Base-by-base conservation (phyloP, 2,888 invertebrate species). In the Cryptus viduatorius region DNA sequence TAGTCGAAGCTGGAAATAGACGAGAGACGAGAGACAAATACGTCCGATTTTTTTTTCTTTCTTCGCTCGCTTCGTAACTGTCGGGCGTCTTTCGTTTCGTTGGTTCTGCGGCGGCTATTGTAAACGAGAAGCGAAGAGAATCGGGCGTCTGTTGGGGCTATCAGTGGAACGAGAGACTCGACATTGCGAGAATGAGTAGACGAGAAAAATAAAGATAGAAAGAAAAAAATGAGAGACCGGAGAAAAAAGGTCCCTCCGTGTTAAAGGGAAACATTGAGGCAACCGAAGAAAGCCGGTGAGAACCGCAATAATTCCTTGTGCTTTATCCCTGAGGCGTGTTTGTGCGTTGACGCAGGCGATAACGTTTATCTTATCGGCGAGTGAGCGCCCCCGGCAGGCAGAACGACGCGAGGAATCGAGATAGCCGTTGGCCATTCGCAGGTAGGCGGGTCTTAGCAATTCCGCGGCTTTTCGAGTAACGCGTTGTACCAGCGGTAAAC, bases 351-450 rank as follows among this genome's bases (percentile, higher is more conserved):
- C 68, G 72, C 75, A 64, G 37, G 44, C 80, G 89, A 88, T 89
- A 89, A 88, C 81, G 77, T 80, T 88, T 89, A 89, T 89, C 89
- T 89, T 89, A 89, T 89, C 89, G 75, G 69, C n/a, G 61, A 69
- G 61, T 37, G 29, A 16, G 75, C n/a, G 42, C 16, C 53, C 53
- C 37, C 16, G 31, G 65, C 37, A 44, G 71, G 31, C 46, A 48
- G 46, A n/a, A 50, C 14, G 16, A 31, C 81, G 48, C 64, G 73
- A 29, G 16, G 61, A 75, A 31, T 73, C 73, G 64, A 78, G 76
- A 82, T 84, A 81, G 82, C 53, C 79, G 37, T 16, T 68, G 44
- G 83, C 46, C 72, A 24, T 80, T 79, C 61, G 72, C 68, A 73
- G 72, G 73, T 84, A 72, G 53, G 53, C 14, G 48, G 31, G n/a